Percentiles rank a stretch among this genome's conserved stretches.
phyloP scores from a whole-genome alignment of 2,113 vertebrate species.

The Odontophorus gujanensis region DNA sequence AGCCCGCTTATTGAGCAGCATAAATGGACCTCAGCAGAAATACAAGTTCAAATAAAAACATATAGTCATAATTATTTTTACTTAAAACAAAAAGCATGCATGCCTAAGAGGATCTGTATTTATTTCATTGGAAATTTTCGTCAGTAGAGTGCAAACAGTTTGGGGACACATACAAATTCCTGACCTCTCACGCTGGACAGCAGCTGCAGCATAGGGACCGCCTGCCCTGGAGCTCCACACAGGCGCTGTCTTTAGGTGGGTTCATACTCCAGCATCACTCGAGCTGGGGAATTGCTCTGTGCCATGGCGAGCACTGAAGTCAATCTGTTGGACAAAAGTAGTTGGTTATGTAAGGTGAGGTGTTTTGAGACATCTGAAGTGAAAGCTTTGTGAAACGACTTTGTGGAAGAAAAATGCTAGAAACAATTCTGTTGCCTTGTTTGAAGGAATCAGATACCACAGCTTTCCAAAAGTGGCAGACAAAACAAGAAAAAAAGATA shows the following conservation, averaged over 20 bases:
- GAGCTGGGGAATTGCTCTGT: background rate
- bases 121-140: background rate
- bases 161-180: background rate
- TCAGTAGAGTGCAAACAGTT: background rate
- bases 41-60: background rate
- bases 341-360: background rate
- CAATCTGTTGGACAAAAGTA: background rate
- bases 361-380: background rate
- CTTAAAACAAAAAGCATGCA: fast-evolving
- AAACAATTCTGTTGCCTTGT: background rate
- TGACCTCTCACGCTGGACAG: background rate
- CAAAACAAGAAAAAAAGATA: no score
- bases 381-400: background rate
- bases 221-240: background rate
- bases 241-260: background rate
- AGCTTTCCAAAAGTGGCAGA: background rate
- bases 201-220: background rate
- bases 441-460: background rate
- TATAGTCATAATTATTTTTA: background rate
- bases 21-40: slow-evolving; percentile 8
- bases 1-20: background rate
- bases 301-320: background rate
- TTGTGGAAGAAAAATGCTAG: background rate
- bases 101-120: background rate
- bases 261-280: background rate